Evolutionary conservation across 2,797 vertebrate genomes (phyloP).

Genomic region (Ctenopoma kingsleyae): DNA sequence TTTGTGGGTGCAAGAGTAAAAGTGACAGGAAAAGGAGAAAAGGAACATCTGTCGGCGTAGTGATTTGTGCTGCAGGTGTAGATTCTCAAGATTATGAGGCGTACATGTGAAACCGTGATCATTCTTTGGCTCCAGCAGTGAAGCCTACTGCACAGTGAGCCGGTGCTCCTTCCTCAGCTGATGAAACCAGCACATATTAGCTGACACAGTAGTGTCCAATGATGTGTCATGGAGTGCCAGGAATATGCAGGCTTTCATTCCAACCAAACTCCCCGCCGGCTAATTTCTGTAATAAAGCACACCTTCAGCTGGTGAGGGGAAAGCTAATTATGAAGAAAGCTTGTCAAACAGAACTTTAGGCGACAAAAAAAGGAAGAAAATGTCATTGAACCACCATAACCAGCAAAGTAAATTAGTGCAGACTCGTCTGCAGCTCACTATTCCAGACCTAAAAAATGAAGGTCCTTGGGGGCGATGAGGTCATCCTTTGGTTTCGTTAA

Average conservation of each 20-base stretch:
- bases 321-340: slow-evolving; percentile 59
- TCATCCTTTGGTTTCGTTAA: slow-evolving; percentile 47
- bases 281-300: slow-evolving; percentile 63
- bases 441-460: slow-evolving; percentile 49
- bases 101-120: slow-evolving; percentile 11
- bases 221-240: slow-evolving; percentile 35
- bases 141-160: slow-evolving; percentile 27
- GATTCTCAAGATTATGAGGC: slow-evolving; percentile 10
- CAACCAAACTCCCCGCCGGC: slow-evolving; percentile 46
- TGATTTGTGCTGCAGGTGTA: slow-evolving; percentile 32
- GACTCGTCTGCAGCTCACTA: slow-evolving; percentile 47
- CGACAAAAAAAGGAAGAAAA: slow-evolving; percentile 43
- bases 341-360: slow-evolving; percentile 58
- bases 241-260: slow-evolving; percentile 45
- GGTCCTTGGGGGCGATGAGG: slow-evolving; percentile 32
- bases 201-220: slow-evolving; percentile 54
- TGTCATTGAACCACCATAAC: slow-evolving; percentile 40
- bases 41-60: slow-evolving; percentile 17
- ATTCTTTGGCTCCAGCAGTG: slow-evolving; percentile 17
- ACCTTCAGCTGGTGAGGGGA: slow-evolving; percentile 51
- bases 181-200: slow-evolving; percentile 51
- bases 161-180: slow-evolving; percentile 21
- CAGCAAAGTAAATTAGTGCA: slow-evolving; percentile 57
- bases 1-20: slow-evolving; percentile 11
- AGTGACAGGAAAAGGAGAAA: no score